Percentiles rank a stretch among this genome's conserved stretches.
Evolutionary conservation across 23 tunicate genomes (phyloP).

Genomic region (Phallusia fumigata): DNA sequence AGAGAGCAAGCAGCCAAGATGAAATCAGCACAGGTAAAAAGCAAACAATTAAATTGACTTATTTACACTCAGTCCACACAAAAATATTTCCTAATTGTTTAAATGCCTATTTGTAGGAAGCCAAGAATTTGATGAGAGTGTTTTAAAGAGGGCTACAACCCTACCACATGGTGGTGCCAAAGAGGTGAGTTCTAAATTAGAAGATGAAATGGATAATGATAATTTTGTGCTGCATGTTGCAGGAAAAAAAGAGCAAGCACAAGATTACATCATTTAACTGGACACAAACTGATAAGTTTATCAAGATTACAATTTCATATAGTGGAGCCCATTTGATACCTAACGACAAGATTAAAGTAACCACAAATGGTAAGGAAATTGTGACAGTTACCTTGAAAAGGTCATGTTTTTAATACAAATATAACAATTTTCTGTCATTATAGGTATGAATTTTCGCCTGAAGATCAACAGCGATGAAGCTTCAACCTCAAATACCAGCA

Average conservation of each 20-base stretch:
- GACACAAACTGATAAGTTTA: slow-evolving; percentile 74
- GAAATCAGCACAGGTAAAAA: slow-evolving; percentile 8
- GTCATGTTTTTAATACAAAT: neutral
- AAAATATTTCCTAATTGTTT: too few relatives aligned
- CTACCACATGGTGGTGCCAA: slow-evolving; percentile 11
- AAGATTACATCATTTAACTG: slow-evolving; percentile 60
- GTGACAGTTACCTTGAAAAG: neutral
- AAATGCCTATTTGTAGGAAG: neutral
- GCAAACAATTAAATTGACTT: neutral
- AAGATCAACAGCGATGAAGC: slow-evolving; percentile 13
- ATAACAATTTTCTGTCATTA: neutral
- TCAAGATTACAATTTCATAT: slow-evolving; percentile 65
- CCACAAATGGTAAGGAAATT: slow-evolving; percentile 56
- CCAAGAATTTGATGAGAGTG: slow-evolving; percentile 1
- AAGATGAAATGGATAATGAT: neutral
- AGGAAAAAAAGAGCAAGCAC: slow-evolving; percentile 20
- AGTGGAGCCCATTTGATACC: slow-evolving; percentile 73
- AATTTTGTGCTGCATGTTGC: neutral
- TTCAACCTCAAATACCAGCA: slow-evolving; percentile 8
- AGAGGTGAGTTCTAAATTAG: neutral
- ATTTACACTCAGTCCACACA: neutral
- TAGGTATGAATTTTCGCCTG: slow-evolving; percentile 35
- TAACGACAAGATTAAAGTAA: slow-evolving; percentile 49
- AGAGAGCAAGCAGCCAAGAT: slow-evolving; percentile 8
- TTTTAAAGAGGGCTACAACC: slow-evolving; percentile 4